Conservation (phyloP, 1,140 invertebrate genomes). For the Drosophila pectinifera region DNA sequence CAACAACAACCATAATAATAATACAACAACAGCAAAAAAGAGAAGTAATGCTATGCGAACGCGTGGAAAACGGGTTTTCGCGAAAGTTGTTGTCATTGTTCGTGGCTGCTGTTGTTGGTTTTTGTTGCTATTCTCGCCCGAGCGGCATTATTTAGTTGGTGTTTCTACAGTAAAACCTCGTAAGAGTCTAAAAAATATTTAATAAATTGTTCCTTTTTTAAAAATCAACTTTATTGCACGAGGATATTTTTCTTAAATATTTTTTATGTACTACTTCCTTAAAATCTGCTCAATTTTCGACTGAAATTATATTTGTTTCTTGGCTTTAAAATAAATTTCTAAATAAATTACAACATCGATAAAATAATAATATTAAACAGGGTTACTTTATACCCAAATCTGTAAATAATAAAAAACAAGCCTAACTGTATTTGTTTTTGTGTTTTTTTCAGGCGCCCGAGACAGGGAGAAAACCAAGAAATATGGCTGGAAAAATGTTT, state of each 20-base stretch:
- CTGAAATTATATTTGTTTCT: neutral
- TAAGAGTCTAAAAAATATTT: neutral
- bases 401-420: no score
- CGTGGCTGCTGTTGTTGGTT: conserved; percentile 25
- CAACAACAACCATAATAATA: conserved; percentile 38
- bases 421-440: conserved; percentile 7
- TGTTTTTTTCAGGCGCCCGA: conserved; percentile 23
- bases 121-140: conserved; percentile 32
- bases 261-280: no score
- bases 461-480: conserved; percentile 29
- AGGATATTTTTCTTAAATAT: no score
- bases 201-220: no score
- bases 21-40: conserved; percentile 22
- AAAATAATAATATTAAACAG: neutral
- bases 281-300: neutral
- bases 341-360: neutral
- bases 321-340: neutral
- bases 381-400: neutral
- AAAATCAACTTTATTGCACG: no score
- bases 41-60: conserved; percentile 67
- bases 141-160: conserved; percentile 19
- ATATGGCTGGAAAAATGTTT: conserved; percentile 46
- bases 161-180: conserved; percentile 1
- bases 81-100: conserved; percentile 78
- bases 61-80: conserved; percentile 81